A percentile compares a stretch with the other conserved stretches of the same genome.
These are phyloP conservation scores for Diaperis boleti DNA, from an alignment of 2,888 invertebrate species.

Conservation along the genomic window DNA sequence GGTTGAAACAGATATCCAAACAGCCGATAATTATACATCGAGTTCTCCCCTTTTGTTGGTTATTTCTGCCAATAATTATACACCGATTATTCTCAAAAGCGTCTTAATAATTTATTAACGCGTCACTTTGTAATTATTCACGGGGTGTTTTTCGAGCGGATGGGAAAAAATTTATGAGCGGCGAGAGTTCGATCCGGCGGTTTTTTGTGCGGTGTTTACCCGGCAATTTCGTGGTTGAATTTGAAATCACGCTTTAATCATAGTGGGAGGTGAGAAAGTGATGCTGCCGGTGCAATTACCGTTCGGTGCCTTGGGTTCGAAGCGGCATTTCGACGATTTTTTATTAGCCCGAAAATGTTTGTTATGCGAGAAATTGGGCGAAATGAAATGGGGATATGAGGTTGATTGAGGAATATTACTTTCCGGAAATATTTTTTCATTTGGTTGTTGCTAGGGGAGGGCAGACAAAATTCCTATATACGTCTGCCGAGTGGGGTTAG, in stretches of 20 bases:
- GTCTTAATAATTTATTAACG: slow-evolving; percentile 33
- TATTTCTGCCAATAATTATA: slow-evolving; percentile 37
- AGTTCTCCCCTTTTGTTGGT: slow-evolving; percentile 32
- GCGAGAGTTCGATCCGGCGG: slow-evolving; percentile 13
- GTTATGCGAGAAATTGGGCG: slow-evolving; percentile 30
- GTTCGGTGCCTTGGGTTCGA: not conserved
- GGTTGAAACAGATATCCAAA: slow-evolving; percentile 38
- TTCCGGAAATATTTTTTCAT: slow-evolving; percentile 17
- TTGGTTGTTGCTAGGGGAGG: not conserved
- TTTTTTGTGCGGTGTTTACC: slow-evolving; percentile 30
- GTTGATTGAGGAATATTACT: slow-evolving; percentile 26
- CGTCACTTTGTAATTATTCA: slow-evolving; percentile 18
- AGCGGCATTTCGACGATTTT: no score
- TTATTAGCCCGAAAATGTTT: not conserved
- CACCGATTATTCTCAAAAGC: slow-evolving; percentile 26
- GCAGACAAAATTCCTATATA: no score
- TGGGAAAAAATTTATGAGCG: slow-evolving; percentile 11
- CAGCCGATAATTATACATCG: slow-evolving; percentile 32
- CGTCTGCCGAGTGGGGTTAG: no score
- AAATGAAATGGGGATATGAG: slow-evolving; percentile 23
- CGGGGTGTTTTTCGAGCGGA: slow-evolving; percentile 4
- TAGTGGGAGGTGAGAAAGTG: slow-evolving; percentile 60
- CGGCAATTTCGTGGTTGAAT: slow-evolving; percentile 27
- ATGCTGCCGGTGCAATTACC: slow-evolving; percentile 54
- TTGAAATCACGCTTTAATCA: slow-evolving; percentile 53